Conservation (phyloP, 2,113 vertebrate species). For the Jaculus jaculus region DNA sequence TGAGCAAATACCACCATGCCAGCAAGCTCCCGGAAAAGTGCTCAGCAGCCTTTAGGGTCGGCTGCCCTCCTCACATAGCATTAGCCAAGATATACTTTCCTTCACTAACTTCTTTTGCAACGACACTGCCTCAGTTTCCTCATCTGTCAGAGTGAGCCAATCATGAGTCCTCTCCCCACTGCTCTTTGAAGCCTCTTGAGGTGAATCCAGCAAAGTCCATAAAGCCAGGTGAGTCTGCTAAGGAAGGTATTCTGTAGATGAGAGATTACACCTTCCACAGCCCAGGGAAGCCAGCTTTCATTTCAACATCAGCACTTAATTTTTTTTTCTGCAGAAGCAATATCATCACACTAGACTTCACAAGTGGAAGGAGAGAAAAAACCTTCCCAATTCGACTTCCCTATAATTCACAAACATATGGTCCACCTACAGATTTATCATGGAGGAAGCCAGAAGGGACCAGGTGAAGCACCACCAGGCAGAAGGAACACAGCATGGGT, state of each 20-base stretch:
- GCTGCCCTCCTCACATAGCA: neutral
- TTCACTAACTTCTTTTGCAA: neutral
- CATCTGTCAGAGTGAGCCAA: neutral
- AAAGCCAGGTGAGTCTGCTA: neutral
- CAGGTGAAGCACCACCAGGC: neutral
- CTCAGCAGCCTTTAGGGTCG: neutral
- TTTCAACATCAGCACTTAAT: slow-evolving; percentile 20
- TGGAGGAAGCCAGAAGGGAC: slow-evolving; percentile 23
- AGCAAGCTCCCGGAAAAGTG: neutral
- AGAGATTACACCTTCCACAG: neutral
- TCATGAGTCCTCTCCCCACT: neutral
- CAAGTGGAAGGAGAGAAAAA: neutral
- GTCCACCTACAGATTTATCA: neutral
- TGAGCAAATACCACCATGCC: neutral
- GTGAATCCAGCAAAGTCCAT: neutral
- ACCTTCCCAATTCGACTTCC: slow-evolving; percentile 19
- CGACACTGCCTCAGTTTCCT: slow-evolving; percentile 41
- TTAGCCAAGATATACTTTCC: neutral
- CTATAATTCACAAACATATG: slow-evolving; percentile 49
- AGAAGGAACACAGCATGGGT: slow-evolving; percentile 41
- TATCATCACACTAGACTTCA: slow-evolving; percentile 57
- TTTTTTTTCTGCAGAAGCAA: slow-evolving; percentile 63
- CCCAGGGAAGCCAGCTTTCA: neutral
- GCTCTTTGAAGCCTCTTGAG: neutral
- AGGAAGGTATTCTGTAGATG: neutral